Base-by-base conservation (phyloP, 2,888 invertebrate genomes). In the Apamea sordens region DNA sequence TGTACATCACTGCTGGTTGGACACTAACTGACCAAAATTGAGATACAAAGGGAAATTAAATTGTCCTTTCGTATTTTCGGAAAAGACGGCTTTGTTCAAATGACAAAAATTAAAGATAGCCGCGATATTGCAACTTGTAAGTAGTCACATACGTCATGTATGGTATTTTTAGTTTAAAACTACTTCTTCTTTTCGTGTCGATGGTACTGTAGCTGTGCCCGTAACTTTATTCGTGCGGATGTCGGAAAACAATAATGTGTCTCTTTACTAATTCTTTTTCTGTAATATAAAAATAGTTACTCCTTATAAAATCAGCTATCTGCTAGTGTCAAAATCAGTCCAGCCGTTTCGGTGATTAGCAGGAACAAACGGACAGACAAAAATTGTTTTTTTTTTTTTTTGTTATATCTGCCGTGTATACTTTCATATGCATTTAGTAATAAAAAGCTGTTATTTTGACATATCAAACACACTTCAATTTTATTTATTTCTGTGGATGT, bases 1-100 rank as follows among this genome's bases (percentile, higher is more conserved):
- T 76, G 75, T 73, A 73, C 76, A 85, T 76, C 76, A 74, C 77
- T 53, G 76, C 36, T n/a, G 28, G 73, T 61, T 44, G 63, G 56
- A 56, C 18, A 77, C 28, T 56, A 18, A 64, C 63, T 56, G 10
- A 64, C 65, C 72, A 50, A 79, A 88, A 77, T 65, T 71, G 70
- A 82, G 71, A 71, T 65, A 44, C 32, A 10, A 24, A 44, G 24
- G 41, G 44, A 79, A 78, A 36, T 63, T 15, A 28, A 67, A 75
- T 67, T 36, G 13, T 7, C 10, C 61, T 61, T 61, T 44, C 32
- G 59, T 44, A 32, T 32, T 41, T 67, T 21, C 36, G 15, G 11
- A 18, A 59, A 67, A 50, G 11, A 2, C 7, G 4, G 0, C 41
- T n/a, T n/a, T 32, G 36, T 64, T 24, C n/a, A 18, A 24, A 5